Conservation (phyloP, 2,888 invertebrate genomes). For the Acrobeloides nanus region DNA sequence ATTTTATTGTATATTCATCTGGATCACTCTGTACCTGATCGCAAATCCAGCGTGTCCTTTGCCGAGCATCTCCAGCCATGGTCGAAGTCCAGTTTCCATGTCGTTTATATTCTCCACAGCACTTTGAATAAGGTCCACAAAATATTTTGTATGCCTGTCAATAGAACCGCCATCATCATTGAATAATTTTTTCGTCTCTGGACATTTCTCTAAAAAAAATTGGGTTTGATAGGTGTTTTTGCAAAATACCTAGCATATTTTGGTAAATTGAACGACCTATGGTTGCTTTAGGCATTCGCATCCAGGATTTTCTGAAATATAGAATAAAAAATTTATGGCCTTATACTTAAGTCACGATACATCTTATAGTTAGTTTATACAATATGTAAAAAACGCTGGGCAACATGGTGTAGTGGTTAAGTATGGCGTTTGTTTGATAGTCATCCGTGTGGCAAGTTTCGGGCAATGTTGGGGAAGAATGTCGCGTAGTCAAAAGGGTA, state of each 20-base stretch:
- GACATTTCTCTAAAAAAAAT: conserved; percentile 14
- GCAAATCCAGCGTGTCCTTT: conserved; percentile 38
- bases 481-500: too few species aligned
- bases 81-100: conserved; percentile 31
- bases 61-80: conserved; percentile 41
- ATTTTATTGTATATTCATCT: too few species aligned
- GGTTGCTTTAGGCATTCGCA: conserved; percentile 29
- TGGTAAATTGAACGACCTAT: conserved; percentile 29
- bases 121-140: conserved; percentile 38
- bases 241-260: conserved; percentile 20
- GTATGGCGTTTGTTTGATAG: too few species aligned
- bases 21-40: conserved; percentile 37
- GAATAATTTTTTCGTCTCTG: conserved; percentile 16
- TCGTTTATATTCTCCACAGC: conserved; percentile 40
- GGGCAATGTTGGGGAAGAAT: too few species aligned
- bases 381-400: too few species aligned
- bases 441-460: too few species aligned
- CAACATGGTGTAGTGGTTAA: too few species aligned
- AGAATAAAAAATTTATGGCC: conserved; percentile 12
- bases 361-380: too few species aligned
- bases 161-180: conserved; percentile 13
- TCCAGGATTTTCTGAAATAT: conserved; percentile 42
- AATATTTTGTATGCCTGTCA: conserved; percentile 33
- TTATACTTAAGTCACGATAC: too few species aligned
- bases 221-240: conserved; percentile 2